A percentile compares a stretch with the other conserved stretches of the same genome.
These are phyloP conservation scores for Mustelus asterias DNA, from an alignment of 2,113 vertebrate genomes.

Conservation along the genomic window DNA sequence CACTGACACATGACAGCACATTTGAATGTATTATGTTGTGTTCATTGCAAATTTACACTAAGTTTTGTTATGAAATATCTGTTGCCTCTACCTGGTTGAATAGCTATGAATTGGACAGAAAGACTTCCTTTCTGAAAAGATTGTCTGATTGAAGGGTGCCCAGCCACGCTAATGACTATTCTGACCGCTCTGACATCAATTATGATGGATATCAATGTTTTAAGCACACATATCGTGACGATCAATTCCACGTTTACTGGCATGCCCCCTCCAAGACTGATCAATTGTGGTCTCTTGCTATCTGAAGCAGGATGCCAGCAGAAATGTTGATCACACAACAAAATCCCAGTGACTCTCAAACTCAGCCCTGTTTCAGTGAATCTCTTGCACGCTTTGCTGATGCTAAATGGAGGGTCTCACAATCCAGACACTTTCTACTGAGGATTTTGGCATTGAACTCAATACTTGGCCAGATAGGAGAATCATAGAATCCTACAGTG, in stretches of 20 bases:
- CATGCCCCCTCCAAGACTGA: not conserved
- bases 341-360: not conserved
- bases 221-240: not conserved
- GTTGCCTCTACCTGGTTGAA: not conserved
- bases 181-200: not conserved
- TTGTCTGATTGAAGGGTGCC: not conserved
- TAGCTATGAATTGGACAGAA: constrained; percentile 11
- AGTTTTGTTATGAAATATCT: not conserved
- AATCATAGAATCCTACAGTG: no score
- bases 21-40: not conserved
- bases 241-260: not conserved
- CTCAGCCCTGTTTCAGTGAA: not conserved
- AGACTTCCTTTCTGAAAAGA: not conserved
- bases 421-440: not conserved
- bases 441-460: not conserved
- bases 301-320: not conserved
- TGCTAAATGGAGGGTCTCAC: not conserved
- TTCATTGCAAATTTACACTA: not conserved
- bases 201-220: not conserved
- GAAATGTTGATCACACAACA: not conserved
- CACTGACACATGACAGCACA: not conserved
- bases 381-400: not conserved
- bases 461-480: no score
- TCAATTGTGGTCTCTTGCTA: not conserved
- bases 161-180: not conserved